Evolutionary conservation across 2,113 vertebrate genomes (phyloP).

Genomic region (Gavialis gangeticus): DNA sequence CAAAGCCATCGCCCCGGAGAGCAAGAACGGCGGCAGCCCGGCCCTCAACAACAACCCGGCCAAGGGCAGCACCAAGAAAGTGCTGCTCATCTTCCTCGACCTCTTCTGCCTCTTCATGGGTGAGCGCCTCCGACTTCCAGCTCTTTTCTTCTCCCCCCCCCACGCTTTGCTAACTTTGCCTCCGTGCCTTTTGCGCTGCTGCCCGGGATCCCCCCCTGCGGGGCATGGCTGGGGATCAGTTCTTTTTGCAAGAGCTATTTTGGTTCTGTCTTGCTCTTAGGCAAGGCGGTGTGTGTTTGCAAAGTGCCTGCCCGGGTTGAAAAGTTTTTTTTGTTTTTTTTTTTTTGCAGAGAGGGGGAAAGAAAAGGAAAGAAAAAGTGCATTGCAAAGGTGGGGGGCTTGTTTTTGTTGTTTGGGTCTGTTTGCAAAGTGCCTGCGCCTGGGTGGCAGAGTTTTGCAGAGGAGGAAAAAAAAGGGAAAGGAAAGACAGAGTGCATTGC

Average conservation of each 20-base stretch:
- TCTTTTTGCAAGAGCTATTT: not conserved
- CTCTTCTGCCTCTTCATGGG: slow-evolving; percentile 94
- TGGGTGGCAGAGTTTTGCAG: no score
- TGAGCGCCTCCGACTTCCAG: slow-evolving; percentile 76
- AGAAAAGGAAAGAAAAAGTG: not conserved
- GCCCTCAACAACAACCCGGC: slow-evolving; percentile 89
- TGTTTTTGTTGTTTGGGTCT: no score
- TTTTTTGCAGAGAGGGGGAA: not conserved
- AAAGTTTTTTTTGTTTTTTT: not conserved
- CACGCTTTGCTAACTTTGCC: not conserved
- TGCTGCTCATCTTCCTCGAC: slow-evolving; percentile 90
- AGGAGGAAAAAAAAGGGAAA: no score
- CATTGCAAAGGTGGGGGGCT: not conserved
- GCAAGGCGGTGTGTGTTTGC: no score
- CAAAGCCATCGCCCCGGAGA: slow-evolving; percentile 94
- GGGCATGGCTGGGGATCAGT: not conserved
- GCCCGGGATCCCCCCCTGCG: no score
- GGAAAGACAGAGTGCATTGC: no score
- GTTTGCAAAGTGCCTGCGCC: no score
- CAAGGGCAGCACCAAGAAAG: slow-evolving; percentile 87
- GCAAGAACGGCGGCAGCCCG: slow-evolving; percentile 93
- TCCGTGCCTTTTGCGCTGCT: no score
- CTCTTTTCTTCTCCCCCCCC: not conserved
- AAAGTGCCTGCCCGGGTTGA: not conserved
- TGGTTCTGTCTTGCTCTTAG: not conserved